These are phyloP conservation scores for Itoplectis maculator DNA, from an alignment of 2,888 invertebrate genomes.

Conservation along the genomic window DNA sequence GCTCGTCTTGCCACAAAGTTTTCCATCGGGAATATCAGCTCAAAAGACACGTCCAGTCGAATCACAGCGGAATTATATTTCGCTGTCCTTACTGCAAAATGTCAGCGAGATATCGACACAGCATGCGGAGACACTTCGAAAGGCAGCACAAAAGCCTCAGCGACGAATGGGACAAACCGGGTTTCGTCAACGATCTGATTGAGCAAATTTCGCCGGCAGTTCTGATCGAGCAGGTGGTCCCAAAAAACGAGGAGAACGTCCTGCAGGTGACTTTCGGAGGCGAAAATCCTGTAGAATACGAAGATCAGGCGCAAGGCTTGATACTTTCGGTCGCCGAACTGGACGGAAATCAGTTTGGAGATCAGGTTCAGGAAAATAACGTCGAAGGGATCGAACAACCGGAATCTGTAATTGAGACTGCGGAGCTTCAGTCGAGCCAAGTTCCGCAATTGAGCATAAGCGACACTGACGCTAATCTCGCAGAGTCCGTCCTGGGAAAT, in stretches of 20 bases:
- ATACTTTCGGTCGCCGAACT: constrained; percentile 29
- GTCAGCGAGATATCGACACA: constrained; percentile 71
- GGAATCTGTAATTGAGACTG: constrained; percentile 13
- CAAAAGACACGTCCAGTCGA: constrained; percentile 82
- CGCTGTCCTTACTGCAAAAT: constrained; percentile 73
- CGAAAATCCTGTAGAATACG: constrained; percentile 36
- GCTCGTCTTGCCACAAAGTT: constrained; percentile 71
- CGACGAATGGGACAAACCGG: constrained; percentile 70
- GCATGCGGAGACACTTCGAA: constrained; percentile 72
- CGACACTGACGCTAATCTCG: constrained; percentile 68
- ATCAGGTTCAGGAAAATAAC: constrained; percentile 30
- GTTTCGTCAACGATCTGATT: constrained; percentile 69
- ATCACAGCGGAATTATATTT: constrained; percentile 80
- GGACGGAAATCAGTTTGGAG: constrained; percentile 41
- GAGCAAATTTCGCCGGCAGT: constrained; percentile 62
- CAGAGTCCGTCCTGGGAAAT: constrained; percentile 71
- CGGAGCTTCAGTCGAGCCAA: constrained; percentile 61
- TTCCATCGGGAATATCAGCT: constrained; percentile 78
- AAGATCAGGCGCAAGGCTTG: constrained; percentile 41
- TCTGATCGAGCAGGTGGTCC: constrained; percentile 1
- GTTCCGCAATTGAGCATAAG: constrained; percentile 71
- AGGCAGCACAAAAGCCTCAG: constrained; percentile 68
- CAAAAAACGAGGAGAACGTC: constrained; percentile 11
- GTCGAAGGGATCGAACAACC: constrained; percentile 33
- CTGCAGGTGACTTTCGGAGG: constrained; percentile 38